Base-by-base conservation (phyloP, 2,888 invertebrate species). In the Sarcophaga rosellei region DNA sequence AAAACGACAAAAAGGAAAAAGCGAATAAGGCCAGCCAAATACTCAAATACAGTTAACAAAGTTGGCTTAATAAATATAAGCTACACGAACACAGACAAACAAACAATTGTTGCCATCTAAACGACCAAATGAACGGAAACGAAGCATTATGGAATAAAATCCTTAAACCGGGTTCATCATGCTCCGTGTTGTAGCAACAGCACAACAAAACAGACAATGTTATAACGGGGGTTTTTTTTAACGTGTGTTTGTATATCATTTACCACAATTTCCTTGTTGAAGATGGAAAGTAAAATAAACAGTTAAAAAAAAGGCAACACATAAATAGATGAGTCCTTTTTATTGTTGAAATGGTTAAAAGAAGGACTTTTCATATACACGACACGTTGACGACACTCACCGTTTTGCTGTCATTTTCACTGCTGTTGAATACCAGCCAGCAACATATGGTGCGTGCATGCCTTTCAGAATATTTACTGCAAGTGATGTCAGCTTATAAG, bases 41-140 rank as follows among this genome's bases (percentile, higher is more conserved):
- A 69, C 74, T 76, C 62, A 68, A 72, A 72, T 57, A 74, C 68
- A 66, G 23, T 76, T 76, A 68, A 76, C 25, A 76, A 12, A 45
- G 66, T 73, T 82, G 76, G 21, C 79, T 82, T 82, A 82, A 86
- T 86, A 82, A 79, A 76, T 73, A 74, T 85, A 81, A 81, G 77
- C 79, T 73, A 61, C 68, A 47, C 59, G 21, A 25, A 12, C 59
- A 76, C 35, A 35, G 35, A 76, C 59, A 68, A 45, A 76, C 63
- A 63, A 73, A 63, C 45, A 86, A 74, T 74, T 80, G 78, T 45
- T 85, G 61, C 78, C 85, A 65, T 69, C 63, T 72, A 21, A 83
- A 83, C 25, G 62, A 62, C 47, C 44, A 69, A 84, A 74, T 59
- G n/a, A 63, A 65, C 8, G 15, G n/a, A 11, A 83, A 25, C 61